phyloP scores from a whole-genome alignment of 2,888 invertebrate genomes.

The Crepidodera aurea region DNA sequence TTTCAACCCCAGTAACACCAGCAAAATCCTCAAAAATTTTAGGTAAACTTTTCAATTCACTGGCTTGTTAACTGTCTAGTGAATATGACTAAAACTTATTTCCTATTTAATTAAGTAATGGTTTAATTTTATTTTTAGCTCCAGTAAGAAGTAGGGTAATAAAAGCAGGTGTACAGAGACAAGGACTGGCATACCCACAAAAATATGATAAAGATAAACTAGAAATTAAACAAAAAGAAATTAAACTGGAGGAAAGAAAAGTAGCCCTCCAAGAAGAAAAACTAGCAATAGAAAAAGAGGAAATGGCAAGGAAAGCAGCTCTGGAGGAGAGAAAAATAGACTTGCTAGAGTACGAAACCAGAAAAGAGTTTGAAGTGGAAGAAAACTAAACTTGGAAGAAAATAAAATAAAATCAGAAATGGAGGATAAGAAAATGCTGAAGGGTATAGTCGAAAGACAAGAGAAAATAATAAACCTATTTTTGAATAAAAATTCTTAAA shows the following conservation, averaged over 20 bases:
- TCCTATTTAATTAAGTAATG: neutral
- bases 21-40: neutral
- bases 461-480: neutral
- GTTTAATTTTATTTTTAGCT: constrained; percentile 4
- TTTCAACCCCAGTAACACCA: no score
- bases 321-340: neutral
- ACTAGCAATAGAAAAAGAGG: neutral
- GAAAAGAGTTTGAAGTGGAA: neutral
- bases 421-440: no score
- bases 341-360: neutral
- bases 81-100: neutral
- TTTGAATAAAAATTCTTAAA: constrained; percentile 15
- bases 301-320: neutral
- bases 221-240: neutral
- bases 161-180: neutral
- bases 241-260: neutral
- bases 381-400: no score
- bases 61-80: neutral
- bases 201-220: neutral
- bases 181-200: neutral
- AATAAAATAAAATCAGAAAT: no score
- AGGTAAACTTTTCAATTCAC: no score
- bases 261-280: neutral
- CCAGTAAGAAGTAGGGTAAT: neutral
- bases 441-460: no score